phyloP scores from a whole-genome alignment of 1,140 invertebrate genomes.

The Ooceraea biroi region DNA sequence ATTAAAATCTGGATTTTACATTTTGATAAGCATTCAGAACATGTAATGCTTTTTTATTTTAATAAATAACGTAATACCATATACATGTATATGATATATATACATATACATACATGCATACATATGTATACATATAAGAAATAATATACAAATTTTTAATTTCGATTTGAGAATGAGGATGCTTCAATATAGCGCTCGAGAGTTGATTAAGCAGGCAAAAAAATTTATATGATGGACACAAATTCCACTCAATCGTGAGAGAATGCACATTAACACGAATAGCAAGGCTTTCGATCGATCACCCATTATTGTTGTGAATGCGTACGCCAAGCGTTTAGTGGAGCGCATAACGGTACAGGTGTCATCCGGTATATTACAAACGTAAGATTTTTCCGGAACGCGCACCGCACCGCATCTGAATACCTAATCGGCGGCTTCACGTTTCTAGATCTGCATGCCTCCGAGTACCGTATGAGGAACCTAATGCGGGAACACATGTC shows the following conservation, averaged over 20 bases:
- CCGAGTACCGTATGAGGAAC: constrained; percentile 48
- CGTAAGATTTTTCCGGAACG: constrained; percentile 66
- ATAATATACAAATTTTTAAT: background rate
- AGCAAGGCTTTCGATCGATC: background rate
- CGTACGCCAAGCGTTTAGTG: constrained; percentile 55
- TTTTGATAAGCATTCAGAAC: too few species aligned
- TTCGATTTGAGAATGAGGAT: background rate
- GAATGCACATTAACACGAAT: background rate
- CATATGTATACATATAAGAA: background rate
- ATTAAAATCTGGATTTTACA: background rate
- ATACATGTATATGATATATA: background rate
- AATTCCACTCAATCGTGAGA: background rate
- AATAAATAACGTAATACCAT: background rate
- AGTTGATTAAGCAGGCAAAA: background rate
- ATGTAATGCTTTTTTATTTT: background rate
- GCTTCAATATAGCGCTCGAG: background rate
- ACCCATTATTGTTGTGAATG: constrained; percentile 50
- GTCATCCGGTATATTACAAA: constrained; percentile 54
- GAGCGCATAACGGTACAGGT: constrained; percentile 69
- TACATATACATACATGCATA: background rate
- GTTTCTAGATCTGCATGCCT: constrained; percentile 52
- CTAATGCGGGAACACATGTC: background rate
- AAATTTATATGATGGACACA: background rate
- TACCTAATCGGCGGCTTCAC: constrained; percentile 54
- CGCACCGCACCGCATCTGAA: constrained; percentile 51